Evolutionary conservation across 2,113 vertebrate species (phyloP).

Genomic region (Grus americana): DNA sequence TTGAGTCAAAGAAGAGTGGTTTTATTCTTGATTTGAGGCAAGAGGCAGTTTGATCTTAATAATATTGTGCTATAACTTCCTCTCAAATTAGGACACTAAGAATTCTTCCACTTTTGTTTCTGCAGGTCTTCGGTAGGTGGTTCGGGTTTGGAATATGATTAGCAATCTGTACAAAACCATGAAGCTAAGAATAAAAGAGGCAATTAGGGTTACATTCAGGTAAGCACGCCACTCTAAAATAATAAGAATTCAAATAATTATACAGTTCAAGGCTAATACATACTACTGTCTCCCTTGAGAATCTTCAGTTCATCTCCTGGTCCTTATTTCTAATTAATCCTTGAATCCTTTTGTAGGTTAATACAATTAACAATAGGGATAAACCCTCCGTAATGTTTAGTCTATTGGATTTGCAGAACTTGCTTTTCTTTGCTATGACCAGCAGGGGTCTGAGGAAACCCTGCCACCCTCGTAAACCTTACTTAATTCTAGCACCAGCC

Average conservation of each 20-base stretch:
- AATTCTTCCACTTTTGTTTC: constrained; percentile 28
- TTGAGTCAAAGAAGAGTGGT: neutral
- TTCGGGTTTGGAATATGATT: constrained; percentile 14
- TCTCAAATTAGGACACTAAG: constrained; percentile 14
- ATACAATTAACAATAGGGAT: constrained; percentile 38
- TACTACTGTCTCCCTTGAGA: constrained; percentile 19
- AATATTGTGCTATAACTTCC: neutral
- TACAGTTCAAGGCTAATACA: constrained; percentile 14
- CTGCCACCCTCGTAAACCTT: neutral
- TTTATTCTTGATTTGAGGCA: constrained; percentile 22
- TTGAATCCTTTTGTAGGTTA: constrained; percentile 36
- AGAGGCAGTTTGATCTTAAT: neutral
- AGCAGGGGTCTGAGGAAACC: neutral
- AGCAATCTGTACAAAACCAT: neutral
- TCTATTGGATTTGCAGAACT: neutral
- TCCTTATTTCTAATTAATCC: constrained; percentile 57
- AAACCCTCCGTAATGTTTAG: neutral
- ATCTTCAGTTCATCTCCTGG: constrained; percentile 33
- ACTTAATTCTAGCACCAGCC: neutral
- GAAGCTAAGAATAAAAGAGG: constrained; percentile 14
- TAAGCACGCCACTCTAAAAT: neutral
- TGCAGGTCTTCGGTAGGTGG: neutral
- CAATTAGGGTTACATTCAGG: constrained; percentile 42
- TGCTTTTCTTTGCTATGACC: neutral
- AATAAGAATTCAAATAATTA: constrained; percentile 42